phyloP scores from a whole-genome alignment of 2,888 invertebrate genomes.

The Tyria jacobaeae region DNA sequence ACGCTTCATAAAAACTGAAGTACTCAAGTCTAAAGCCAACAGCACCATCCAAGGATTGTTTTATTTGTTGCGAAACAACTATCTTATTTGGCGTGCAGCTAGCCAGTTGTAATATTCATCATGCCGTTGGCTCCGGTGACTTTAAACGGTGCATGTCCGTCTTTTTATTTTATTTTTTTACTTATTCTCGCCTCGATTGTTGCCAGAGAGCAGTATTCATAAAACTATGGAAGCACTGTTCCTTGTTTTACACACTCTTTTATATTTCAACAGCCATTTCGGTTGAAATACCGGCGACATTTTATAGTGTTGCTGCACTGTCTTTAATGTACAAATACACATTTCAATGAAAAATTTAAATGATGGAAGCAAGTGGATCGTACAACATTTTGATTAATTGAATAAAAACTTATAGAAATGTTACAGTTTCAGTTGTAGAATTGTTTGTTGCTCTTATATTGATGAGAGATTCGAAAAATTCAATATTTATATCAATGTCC shows the following conservation, averaged over 20 bases:
- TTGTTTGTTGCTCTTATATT: too few species aligned
- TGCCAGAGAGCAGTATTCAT: constrained; percentile 76
- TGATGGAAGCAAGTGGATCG: constrained; percentile 22
- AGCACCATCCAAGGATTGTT: constrained; percentile 59
- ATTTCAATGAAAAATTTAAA: constrained; percentile 49
- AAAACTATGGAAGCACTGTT: constrained; percentile 73
- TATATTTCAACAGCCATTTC: constrained; percentile 74
- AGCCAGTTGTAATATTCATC: constrained; percentile 80
- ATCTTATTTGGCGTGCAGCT: constrained; percentile 68
- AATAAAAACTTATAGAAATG: neutral
- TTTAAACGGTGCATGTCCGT: constrained; percentile 79
- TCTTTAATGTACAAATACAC: constrained; percentile 51
- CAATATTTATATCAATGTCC: too few species aligned
- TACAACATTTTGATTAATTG: constrained; percentile 5
- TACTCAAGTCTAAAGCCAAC: constrained; percentile 55
- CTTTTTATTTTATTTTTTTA: constrained; percentile 64
- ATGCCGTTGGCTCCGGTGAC: constrained; percentile 75
- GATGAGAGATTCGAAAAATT: too few species aligned
- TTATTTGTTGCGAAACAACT: constrained; percentile 58
- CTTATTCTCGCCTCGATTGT: constrained; percentile 79
- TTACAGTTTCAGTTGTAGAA: too few species aligned
- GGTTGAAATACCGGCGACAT: constrained; percentile 59
- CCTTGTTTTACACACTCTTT: constrained; percentile 78
- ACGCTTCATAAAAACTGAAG: constrained; percentile 61
- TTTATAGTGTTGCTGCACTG: constrained; percentile 54